A percentile compares a stretch with the other conserved stretches of the same genome.
Evolutionary conservation across 2,797 vertebrate species (phyloP).

Genomic region (Macrochelys suwanniensis): DNA sequence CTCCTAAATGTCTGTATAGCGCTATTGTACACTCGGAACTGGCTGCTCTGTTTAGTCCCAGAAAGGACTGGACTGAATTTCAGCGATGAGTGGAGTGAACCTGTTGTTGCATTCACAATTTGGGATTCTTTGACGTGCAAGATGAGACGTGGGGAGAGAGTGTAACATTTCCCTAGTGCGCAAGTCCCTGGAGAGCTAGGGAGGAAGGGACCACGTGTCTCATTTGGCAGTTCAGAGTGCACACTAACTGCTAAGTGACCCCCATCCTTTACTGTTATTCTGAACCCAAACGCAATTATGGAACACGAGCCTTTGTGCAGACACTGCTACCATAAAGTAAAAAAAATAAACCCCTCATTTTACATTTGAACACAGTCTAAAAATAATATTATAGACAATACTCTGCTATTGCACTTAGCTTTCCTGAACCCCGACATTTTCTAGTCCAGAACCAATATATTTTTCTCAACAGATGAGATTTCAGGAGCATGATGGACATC

Average conservation of each 20-base stretch:
- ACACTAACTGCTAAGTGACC: constrained; percentile 19
- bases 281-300: not conserved
- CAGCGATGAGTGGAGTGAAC: not conserved
- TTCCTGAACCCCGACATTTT: not conserved
- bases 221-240: constrained; percentile 12
- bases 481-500: not conserved
- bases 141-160: not conserved
- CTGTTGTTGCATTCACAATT: not conserved
- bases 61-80: not conserved
- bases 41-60: constrained; percentile 23
- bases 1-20: not conserved
- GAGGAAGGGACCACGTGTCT: constrained; percentile 15
- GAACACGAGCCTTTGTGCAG: not conserved
- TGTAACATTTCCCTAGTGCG: not conserved
- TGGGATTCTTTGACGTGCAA: not conserved
- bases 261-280: not conserved
- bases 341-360: not conserved
- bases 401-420: not conserved
- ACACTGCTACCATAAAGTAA: not conserved
- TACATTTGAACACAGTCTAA: not conserved
- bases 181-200: not conserved
- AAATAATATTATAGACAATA: not conserved
- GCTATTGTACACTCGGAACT: not conserved
- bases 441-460: not conserved
- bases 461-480: not conserved